Base-by-base conservation (phyloP, 1,140 invertebrate genomes). In the Dinoponera quadriceps region DNA sequence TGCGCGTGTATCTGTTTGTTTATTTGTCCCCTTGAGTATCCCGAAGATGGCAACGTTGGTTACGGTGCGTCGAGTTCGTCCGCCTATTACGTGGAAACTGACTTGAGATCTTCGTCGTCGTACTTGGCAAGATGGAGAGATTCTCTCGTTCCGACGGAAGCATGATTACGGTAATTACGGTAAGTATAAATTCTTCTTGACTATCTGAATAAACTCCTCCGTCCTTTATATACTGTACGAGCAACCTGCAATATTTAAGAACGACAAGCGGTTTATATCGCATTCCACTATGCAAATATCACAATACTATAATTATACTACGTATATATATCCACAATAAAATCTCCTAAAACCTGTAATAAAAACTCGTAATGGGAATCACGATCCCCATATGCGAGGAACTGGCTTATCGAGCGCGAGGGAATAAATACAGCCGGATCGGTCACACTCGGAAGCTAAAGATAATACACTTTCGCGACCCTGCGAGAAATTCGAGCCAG, bases 401-500 rank as follows among this genome's bases (percentile, higher is more conserved):
- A 48, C 0, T 63, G 0, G n/a, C 7, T 18, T 51, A 18, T 69
- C 25, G 9, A 29, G 22, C 25, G 9, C 11, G 33, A 38, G 51
- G 16, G 33, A 18, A 77, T 20, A 27, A 59, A 62, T 25, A 60
- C 27, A 22, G 7, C 48, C 25, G 55, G 33, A 71, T 59, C 48
- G 75, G 7, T 78, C 29, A 59, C 14, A 59, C 14, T 29, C 7
- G 38, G 51, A 1, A 29, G 54, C 25, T 55, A 25, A 69, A 78
- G 22, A 22, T n/a, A 48, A 74, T 82, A 51, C 20, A 33, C 5
- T 7, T 25, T 22, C 14, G 29, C n/a, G 57, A 25, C 33, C 62
- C 63, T 44, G 51, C 27, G 51, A 66, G 81, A 85, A 88, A 88
- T 83, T 85, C 84, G 75, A 85, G 75, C 54, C 57, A 75, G 62